Conservation (phyloP, 2,113 vertebrate species). For the Hepsetus odoe region DNA sequence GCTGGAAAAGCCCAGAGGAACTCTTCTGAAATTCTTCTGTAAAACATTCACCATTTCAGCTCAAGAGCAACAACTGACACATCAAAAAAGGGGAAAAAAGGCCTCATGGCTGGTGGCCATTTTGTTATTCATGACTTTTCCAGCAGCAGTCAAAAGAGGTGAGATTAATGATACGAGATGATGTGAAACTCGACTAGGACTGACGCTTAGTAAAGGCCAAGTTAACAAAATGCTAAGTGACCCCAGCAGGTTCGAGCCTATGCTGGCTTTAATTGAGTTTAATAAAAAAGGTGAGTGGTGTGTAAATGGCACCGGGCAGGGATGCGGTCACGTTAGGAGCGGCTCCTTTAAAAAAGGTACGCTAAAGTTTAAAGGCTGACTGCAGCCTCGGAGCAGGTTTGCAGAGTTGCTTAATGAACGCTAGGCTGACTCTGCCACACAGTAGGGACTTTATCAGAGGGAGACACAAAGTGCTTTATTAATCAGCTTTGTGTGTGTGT, state of each 20-base stretch:
- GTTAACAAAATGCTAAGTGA: constrained; percentile 53
- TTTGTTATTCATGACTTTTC: constrained; percentile 46
- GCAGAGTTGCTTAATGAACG: constrained; percentile 35
- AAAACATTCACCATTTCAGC: too few relatives aligned
- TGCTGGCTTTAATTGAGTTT: constrained; percentile 41
- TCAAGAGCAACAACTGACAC: neutral
- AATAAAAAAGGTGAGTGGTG: constrained; percentile 44
- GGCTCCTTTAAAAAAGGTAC: constrained; percentile 16
- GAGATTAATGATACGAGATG: constrained; percentile 42
- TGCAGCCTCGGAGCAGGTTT: neutral
- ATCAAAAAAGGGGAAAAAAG: neutral
- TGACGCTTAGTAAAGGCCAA: constrained; percentile 41
- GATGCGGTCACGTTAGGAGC: constrained; percentile 15
- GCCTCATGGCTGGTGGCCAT: constrained; percentile 15
- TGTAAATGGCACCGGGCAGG: constrained; percentile 40
- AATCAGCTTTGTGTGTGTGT: constrained; percentile 26
- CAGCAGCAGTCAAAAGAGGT: neutral
- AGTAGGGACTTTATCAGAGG: constrained; percentile 32
- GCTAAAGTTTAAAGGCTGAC: constrained; percentile 25
- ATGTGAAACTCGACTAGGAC: constrained; percentile 7
- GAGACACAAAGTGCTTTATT: constrained; percentile 38
- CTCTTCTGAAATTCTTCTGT: neutral
- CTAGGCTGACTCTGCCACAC: constrained; percentile 34
- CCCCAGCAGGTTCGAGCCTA: constrained; percentile 30
- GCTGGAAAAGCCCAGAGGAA: neutral